These are phyloP conservation scores for Mesocricetus auratus DNA, from an alignment of 2,113 vertebrate species.

Conservation along the genomic window DNA sequence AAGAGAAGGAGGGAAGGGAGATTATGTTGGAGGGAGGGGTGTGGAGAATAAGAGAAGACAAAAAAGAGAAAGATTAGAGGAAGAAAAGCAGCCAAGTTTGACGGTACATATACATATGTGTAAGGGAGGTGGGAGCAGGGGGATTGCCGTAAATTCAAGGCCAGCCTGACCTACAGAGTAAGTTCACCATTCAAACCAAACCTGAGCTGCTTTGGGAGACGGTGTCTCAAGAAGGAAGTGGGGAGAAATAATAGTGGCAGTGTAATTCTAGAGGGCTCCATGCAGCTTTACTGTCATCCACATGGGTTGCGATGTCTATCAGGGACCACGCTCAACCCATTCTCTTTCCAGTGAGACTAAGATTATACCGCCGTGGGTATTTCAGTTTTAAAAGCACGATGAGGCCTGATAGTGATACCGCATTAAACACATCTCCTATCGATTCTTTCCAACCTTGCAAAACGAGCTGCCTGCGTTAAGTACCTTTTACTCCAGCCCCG, in stretches of 20 bases:
- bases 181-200: neutral
- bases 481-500: conserved; percentile 85
- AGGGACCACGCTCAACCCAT: neutral
- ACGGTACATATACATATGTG: neutral
- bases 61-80: neutral
- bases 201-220: neutral
- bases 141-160: neutral
- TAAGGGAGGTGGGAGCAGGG: neutral
- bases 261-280: conserved; percentile 46
- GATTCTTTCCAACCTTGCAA: conserved; percentile 90
- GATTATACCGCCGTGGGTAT: conserved; percentile 84
- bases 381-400: conserved; percentile 84
- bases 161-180: neutral
- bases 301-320: neutral
- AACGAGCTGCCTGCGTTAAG: conserved; percentile 86
- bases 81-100: neutral
- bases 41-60: neutral
- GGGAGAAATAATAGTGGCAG: neutral
- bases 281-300: neutral
- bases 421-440: conserved; percentile 91
- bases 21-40: too few species aligned
- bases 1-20: neutral
- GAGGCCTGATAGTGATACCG: conserved; percentile 88
- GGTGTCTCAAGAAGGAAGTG: neutral
- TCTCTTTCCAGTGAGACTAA: conserved; percentile 78